A percentile compares a stretch with the other conserved stretches of the same genome.
These are phyloP conservation scores for Minunthozetes semirufus DNA, from an alignment of 2,888 invertebrate species.

Conservation along the genomic window DNA sequence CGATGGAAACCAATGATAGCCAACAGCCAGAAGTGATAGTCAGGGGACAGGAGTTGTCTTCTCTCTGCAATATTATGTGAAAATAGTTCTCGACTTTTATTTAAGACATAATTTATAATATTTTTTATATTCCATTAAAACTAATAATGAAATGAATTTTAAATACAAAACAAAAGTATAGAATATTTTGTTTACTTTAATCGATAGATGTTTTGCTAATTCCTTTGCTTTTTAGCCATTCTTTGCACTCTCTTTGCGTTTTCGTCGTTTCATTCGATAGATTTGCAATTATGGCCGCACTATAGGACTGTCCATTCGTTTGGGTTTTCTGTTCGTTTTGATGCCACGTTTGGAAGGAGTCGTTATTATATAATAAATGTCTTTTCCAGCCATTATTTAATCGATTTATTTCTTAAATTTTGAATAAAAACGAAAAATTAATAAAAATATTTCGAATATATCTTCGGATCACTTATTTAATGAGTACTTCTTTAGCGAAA, in stretches of 20 bases:
- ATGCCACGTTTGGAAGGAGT: too few species aligned
- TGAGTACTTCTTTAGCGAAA: background rate
- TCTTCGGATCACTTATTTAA: background rate
- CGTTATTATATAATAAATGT: background rate
- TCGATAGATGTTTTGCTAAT: constrained; percentile 7
- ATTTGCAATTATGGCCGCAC: background rate
- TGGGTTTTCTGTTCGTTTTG: too few species aligned
- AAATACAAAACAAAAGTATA: constrained; percentile 1
- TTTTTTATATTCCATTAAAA: constrained; percentile 14
- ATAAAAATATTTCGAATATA: too few species aligned
- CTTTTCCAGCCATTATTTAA: background rate
- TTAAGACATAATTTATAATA: constrained; percentile 25
- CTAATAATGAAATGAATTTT: constrained; percentile 13
- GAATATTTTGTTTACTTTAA: constrained; percentile 7
- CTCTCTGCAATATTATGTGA: constrained; percentile 35
- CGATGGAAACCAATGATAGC: background rate
- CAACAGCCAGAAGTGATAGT: constrained; percentile 9
- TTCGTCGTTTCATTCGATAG: background rate
- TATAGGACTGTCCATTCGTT: too few species aligned
- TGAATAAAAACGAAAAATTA: background rate
- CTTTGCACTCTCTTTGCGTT: background rate
- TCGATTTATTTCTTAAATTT: background rate
- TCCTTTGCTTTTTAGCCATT: background rate
- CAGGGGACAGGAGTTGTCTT: constrained; percentile 33
- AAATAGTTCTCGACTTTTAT: background rate